Conservation (phyloP, 2,113 vertebrate species). For the Colius striatus region DNA sequence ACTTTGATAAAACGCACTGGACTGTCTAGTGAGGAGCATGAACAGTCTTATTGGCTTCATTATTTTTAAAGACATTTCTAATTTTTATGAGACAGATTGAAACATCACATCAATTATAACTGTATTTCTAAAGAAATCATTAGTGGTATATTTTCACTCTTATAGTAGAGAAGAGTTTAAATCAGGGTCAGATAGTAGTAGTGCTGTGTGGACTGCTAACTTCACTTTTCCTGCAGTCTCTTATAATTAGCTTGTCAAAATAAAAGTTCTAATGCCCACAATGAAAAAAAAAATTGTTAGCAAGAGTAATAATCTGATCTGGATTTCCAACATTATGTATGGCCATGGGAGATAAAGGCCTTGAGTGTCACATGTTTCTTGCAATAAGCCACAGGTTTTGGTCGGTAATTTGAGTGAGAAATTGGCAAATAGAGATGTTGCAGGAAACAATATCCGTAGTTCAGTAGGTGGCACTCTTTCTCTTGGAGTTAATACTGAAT, state of each 20-base stretch:
- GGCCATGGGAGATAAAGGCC: rapidly evolving
- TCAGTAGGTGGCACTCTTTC: constrained; percentile 70
- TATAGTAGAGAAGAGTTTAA: constrained; percentile 15
- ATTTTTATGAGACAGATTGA: constrained; percentile 44
- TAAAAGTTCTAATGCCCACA: neutral
- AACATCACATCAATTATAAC: constrained; percentile 50
- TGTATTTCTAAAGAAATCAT: neutral
- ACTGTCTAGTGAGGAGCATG: neutral
- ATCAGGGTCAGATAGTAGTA: neutral
- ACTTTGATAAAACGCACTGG: constrained; percentile 11
- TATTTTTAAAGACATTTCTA: constrained; percentile 31
- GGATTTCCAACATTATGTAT: neutral
- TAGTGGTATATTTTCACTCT: neutral
- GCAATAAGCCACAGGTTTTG: neutral
- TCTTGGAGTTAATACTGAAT: constrained; percentile 29
- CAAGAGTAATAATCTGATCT: neutral
- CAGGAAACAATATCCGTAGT: neutral
- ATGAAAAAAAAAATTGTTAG: neutral
- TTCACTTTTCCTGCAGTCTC: neutral
- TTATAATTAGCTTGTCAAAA: neutral
- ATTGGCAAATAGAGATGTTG: neutral
- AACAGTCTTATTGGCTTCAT: constrained; percentile 18
- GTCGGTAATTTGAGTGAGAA: neutral
- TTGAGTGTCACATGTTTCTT: neutral
- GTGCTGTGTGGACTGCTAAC: neutral